Base-by-base conservation (phyloP, 2,888 invertebrate genomes). In the Tholera decimalis region DNA sequence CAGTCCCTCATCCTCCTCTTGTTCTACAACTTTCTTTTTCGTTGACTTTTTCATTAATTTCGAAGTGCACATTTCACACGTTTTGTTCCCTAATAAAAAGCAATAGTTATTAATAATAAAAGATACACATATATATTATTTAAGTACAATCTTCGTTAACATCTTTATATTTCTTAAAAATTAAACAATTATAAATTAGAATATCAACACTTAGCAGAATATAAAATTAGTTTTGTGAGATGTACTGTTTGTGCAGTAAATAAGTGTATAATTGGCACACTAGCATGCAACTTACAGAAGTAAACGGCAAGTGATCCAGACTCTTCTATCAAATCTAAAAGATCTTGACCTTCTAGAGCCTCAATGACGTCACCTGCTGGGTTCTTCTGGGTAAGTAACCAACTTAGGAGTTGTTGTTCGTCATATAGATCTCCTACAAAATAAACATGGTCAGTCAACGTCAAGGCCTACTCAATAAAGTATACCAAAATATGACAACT, bases 331-430 rank as follows among this genome's bases (percentile, higher is more conserved):
- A 98, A 90, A 68, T 97, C 96, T 46, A 97, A 91, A 56, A 98
- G 95, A 61, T 97, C 97, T 85, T 97, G 97, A 44, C 98, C 98
- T 91, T 98, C 98, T 20, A 98, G 93, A 79, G 98, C 98, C 94
- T 98, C 98, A 80, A 99, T 99, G 55, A 98, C 97, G 88, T 98
- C 98, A 46, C 98, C 98, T 50, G 98, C 97, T 56, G 99, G 99
- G 94, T 99, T 98, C 91, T 99, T 98, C 92, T 99, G 98, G 41
- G 98, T 97, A 83, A 99, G 91, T 65, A 99, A 93, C 99, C 99
- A 99, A 89, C 97, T 98, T n/a, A 99, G 95, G 79, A 99, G 97
- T 89, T 97, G 97, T 82, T 98, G 97, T 92, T 98, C 98, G 86
- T 98, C 98, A 88, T 98, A 98, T 44, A 98, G 92, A 90, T 98